Conservation (phyloP, 2,888 invertebrate genomes). For the Nymphalis urticae region DNA sequence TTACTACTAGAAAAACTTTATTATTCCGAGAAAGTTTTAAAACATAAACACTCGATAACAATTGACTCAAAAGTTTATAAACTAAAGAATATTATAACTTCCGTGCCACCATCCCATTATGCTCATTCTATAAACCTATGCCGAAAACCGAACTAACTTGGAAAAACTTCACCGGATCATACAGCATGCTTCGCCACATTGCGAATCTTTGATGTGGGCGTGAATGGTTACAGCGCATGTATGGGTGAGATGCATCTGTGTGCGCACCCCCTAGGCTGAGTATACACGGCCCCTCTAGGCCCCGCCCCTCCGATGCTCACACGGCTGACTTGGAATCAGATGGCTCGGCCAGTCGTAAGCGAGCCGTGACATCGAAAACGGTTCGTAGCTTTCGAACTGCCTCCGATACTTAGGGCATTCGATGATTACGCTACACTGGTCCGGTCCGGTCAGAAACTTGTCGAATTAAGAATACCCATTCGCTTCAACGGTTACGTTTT, state of each 20-base stretch:
- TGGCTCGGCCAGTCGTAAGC: constrained; percentile 80
- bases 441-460: constrained; percentile 69
- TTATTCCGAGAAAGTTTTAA: too few species aligned
- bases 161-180: constrained; percentile 41
- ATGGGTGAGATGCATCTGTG: constrained; percentile 57
- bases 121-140: constrained; percentile 36
- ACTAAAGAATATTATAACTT: constrained; percentile 21
- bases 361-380: constrained; percentile 80
- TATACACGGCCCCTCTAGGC: constrained; percentile 57
- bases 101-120: constrained; percentile 10
- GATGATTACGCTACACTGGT: constrained; percentile 78
- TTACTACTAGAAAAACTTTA: too few species aligned
- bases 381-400: constrained; percentile 71
- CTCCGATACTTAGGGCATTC: constrained; percentile 71
- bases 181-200: constrained; percentile 44
- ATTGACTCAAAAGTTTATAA: neutral
- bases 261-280: constrained; percentile 60
- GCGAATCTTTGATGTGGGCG: constrained; percentile 36
- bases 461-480: constrained; percentile 72
- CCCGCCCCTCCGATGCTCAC: constrained; percentile 77
- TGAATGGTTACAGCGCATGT: constrained; percentile 45
- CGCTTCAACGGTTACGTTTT: constrained; percentile 50
- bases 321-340: constrained; percentile 82
- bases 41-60: neutral
- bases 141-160: constrained; percentile 44